Base-by-base conservation (phyloP, 2,888 invertebrate genomes). In the Drepana falcataria region DNA sequence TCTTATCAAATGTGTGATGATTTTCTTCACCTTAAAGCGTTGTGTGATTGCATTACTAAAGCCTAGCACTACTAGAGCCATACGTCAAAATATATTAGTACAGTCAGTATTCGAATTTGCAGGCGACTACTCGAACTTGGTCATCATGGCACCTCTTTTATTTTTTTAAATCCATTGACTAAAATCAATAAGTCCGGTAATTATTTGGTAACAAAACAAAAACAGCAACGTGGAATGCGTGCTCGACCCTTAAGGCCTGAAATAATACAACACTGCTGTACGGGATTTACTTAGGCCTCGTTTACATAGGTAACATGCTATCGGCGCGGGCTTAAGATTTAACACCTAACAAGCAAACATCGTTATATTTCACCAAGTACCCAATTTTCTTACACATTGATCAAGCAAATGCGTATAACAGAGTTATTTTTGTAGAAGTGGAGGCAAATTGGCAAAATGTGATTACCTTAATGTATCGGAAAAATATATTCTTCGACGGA, bases 321-420 rank as follows among this genome's bases (percentile, higher is more conserved):
- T 33, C 54, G 57, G 35, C 37, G 33, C 9, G 58, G 60, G 56
- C 49, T 63, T 59, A 58, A 49, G 56, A 53, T 57, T 55, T 65
- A 65, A 57, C 55, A 35, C 52, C 37, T 54, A 7, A 5, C 49
- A 56, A 47, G 48, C 53, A 55, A 55, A 55, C 44, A 55, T 49
- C 35, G 2, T 47, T 37, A 48, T 21, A 61, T 44, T 47, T 21
- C 48, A 4, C 41, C 1, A 33, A 51, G 21, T 40, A 41, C 33
- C 34, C 40, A 51, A 34, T 41, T 51, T 40, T 49, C 21, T 40
- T 33, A 41, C 9, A 44, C 44, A 44, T 9, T 44, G 44, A 44
- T 44, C 6, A 9, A 44, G 9, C 6, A 44, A 44, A 44, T 44
- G 44, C 41, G 41, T 41, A 6, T 5, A 41, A 7, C 41, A 7